A percentile compares a stretch with the other conserved stretches of the same genome.
phyloP scores from a whole-genome alignment of 2,113 vertebrate genomes.

The Nothoprocta pentlandii region DNA sequence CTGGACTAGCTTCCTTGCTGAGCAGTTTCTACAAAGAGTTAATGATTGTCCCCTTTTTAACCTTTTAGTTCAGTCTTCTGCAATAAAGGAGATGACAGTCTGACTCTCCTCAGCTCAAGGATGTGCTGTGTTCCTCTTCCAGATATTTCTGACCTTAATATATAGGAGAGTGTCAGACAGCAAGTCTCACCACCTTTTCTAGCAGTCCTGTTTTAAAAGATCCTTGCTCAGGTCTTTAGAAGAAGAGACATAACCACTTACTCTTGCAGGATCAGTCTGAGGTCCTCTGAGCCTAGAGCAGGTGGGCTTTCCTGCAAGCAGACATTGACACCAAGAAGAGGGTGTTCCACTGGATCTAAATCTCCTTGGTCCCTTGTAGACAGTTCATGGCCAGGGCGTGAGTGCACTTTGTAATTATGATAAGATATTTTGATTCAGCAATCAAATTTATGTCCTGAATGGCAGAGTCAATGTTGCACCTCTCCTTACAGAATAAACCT shows the following conservation, averaged over 20 bases:
- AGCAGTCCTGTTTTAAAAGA: not conserved
- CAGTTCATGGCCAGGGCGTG: not conserved
- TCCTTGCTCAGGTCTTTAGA: not conserved
- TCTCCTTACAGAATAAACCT: not conserved
- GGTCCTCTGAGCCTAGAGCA: not conserved
- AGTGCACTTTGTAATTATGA: not conserved
- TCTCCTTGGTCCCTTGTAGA: accelerated
- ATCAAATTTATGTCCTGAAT: not conserved
- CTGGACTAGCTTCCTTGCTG: not conserved
- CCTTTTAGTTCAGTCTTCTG: not conserved
- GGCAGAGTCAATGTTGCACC: not conserved
- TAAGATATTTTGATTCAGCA: not conserved
- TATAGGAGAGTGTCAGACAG: not conserved
- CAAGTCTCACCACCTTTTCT: not conserved
- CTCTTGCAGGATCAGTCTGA: not conserved
- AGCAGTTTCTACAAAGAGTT: not conserved
- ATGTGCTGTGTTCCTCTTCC: not conserved
- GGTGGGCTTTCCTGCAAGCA: not conserved
- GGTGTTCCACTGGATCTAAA: not conserved
- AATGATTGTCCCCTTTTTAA: not conserved
- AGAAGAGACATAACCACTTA: not conserved
- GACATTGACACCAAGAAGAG: accelerated
- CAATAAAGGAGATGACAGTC: not conserved
- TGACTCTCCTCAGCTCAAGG: not conserved
- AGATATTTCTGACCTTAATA: not conserved